Evolutionary conservation across 92 coral and sea anemone species (phyloP).

Genomic region (Palythoa caribaeorum): DNA sequence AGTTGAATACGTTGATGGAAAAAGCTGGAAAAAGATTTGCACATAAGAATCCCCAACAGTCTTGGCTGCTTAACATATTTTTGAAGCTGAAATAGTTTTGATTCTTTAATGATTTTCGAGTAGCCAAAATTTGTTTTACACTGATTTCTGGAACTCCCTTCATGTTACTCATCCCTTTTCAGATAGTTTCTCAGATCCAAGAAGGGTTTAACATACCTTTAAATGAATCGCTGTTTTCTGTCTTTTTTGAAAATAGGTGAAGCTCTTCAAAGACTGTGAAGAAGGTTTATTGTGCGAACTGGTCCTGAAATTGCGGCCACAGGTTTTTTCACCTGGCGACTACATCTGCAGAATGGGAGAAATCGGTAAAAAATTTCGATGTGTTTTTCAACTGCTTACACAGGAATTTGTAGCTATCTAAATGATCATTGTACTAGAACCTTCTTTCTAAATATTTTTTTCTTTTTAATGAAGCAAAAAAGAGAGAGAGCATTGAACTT

Average conservation of each 20-base stretch:
- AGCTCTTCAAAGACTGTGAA: constrained; percentile 96
- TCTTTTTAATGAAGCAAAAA: too few relatives aligned
- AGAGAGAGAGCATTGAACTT: too few relatives aligned
- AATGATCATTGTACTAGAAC: not conserved
- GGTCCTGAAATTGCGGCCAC: constrained; percentile 94
- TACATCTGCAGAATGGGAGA: constrained; percentile 97
- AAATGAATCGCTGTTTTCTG: too few relatives aligned
- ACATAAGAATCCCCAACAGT: not conserved
- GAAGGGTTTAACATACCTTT: not conserved
- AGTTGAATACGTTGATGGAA: not conserved
- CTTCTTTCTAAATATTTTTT: not conserved
- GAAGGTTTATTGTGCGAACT: constrained; percentile 96
- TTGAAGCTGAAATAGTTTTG: not conserved
- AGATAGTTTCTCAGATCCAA: too few relatives aligned
- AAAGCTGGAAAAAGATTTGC: not conserved
- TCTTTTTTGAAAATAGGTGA: constrained; percentile 66
- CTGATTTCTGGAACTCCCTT: not conserved
- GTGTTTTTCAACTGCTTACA: not conserved
- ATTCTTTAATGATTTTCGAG: not conserved
- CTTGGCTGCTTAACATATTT: not conserved
- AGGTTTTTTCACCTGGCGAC: constrained; percentile 96
- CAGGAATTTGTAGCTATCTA: not conserved
- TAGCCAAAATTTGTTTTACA: not conserved
- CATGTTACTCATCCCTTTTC: not conserved
- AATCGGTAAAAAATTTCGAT: constrained; percentile 70